Base-by-base conservation (phyloP, 1,140 invertebrate species). In the Zaprionus vittiger region DNA sequence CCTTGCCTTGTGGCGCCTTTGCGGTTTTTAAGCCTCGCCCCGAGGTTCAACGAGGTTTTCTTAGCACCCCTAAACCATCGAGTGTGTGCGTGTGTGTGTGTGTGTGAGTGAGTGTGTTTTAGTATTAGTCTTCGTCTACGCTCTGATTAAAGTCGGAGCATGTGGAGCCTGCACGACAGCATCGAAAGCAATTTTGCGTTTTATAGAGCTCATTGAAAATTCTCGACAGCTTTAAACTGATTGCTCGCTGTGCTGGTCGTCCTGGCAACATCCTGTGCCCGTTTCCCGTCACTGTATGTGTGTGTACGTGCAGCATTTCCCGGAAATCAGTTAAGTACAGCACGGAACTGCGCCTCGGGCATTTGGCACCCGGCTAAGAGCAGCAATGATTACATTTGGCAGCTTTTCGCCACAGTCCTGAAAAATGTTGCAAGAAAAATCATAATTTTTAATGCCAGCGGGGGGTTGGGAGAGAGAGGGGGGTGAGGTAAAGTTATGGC, bases 201-300 rank as follows among this genome's bases (percentile, higher is more conserved):
- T 90, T 90, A 90, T 81, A 52, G 69, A 69, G 73, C 61, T 41
- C 79, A 83, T 83, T 79, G 84, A 81, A 80, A 81, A 84, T 89
- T 77, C 72, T 71, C 64, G 84, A 90, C 85, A 89, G 81, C 84
- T 89, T 89, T 89, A 89, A 89, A 90, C 85, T 85, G 85, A 89
- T 84, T 84, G 83, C 84, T 75, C 72, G 31, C 69, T 62, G 26
- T 38, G 69, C 56, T 73, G 62, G 75, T 73, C 38, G 70, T 64
- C 75, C 31, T 41, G 52, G 52, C 75, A 59, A 77, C 75, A 63
- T 67, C 70, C 63, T 73, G 67, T 62, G 69, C 34, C 12, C 37
- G 14, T 54, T 67, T 44, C 49, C 31, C 12, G 34, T 59, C 44
- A 11, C 71, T 70, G 67, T 64, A 4, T 63, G 31, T 49, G 49